Evolutionary conservation across 1,140 invertebrate species (phyloP).

Genomic region (Teleopsis dalmanni): DNA sequence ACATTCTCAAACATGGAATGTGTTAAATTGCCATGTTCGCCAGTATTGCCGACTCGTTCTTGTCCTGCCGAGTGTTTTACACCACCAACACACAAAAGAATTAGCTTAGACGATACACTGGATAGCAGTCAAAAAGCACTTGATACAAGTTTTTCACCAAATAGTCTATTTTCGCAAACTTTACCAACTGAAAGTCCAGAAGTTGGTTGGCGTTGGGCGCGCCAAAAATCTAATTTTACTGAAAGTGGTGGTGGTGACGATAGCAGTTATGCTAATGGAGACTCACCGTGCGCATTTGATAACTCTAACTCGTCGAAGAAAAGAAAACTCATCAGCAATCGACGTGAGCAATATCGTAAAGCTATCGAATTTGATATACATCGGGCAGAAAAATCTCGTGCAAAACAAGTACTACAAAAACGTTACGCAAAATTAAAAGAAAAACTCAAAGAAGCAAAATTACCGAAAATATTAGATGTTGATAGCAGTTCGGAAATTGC

Average conservation of each 20-base stretch:
- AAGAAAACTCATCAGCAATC: slow-evolving; percentile 15
- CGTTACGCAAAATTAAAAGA: slow-evolving; percentile 30
- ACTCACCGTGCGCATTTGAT: slow-evolving; percentile 23
- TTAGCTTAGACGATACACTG: slow-evolving; percentile 31
- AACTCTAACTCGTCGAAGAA: slow-evolving; percentile 29
- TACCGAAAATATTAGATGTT: neutral
- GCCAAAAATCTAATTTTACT: slow-evolving; percentile 11
- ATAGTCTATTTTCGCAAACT: slow-evolving; percentile 30
- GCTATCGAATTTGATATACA: slow-evolving; percentile 21
- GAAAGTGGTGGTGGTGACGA: too few species aligned
- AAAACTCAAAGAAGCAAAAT: slow-evolving; percentile 23
- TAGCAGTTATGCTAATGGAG: too few species aligned
- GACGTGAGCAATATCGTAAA: slow-evolving; percentile 4
- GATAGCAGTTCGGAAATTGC: neutral
- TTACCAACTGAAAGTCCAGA: slow-evolving; percentile 32
- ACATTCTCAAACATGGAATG: too few species aligned
- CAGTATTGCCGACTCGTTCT: too few species aligned
- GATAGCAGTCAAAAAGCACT: slow-evolving; percentile 27
- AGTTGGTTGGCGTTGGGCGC: slow-evolving; percentile 36
- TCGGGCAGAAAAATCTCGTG: slow-evolving; percentile 27
- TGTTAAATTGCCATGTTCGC: too few species aligned
- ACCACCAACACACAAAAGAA: slow-evolving; percentile 26
- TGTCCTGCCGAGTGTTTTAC: too few species aligned
- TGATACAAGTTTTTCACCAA: slow-evolving; percentile 29
- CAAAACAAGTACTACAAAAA: slow-evolving; percentile 27